Conservation (phyloP, 2,888 invertebrate species). For the Craniophora ligustri region DNA sequence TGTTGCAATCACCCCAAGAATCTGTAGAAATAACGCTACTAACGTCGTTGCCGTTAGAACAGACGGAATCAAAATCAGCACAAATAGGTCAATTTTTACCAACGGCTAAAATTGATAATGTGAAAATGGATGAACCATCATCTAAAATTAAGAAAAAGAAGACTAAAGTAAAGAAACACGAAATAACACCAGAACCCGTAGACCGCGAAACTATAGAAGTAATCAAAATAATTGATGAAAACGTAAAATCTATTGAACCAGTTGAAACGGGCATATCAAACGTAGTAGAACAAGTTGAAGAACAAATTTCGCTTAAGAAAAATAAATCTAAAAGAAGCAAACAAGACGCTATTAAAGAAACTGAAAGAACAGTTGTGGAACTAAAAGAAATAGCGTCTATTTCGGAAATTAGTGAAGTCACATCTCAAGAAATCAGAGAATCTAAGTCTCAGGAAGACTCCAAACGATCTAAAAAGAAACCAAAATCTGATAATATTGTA, state of each 20-base stretch:
- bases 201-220: conserved; percentile 51
- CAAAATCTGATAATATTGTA: conserved; percentile 38
- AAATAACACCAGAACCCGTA: conserved; percentile 52
- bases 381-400: conserved; percentile 9
- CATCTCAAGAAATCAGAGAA: conserved; percentile 8
- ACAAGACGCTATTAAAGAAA: conserved; percentile 24
- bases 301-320: conserved; percentile 53
- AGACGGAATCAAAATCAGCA: not conserved
- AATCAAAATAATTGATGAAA: conserved; percentile 41
- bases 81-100: conserved; percentile 1
- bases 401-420: conserved; percentile 7
- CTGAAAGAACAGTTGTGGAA: conserved; percentile 8
- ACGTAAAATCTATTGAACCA: conserved; percentile 52
- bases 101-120: not conserved
- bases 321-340: conserved; percentile 50
- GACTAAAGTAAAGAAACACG: conserved; percentile 67
- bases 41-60: no score
- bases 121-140: conserved; percentile 23
- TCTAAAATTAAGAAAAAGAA: conserved; percentile 67
- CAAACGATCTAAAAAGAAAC: conserved; percentile 57
- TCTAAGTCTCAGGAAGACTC: conserved; percentile 20
- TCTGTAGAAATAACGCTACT: no score
- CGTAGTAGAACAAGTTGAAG: conserved; percentile 58
- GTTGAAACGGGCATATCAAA: conserved; percentile 52
- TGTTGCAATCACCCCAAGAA: not conserved